Base-by-base conservation (phyloP, 1,140 invertebrate genomes). In the Caenorhabditis elegans region DNA sequence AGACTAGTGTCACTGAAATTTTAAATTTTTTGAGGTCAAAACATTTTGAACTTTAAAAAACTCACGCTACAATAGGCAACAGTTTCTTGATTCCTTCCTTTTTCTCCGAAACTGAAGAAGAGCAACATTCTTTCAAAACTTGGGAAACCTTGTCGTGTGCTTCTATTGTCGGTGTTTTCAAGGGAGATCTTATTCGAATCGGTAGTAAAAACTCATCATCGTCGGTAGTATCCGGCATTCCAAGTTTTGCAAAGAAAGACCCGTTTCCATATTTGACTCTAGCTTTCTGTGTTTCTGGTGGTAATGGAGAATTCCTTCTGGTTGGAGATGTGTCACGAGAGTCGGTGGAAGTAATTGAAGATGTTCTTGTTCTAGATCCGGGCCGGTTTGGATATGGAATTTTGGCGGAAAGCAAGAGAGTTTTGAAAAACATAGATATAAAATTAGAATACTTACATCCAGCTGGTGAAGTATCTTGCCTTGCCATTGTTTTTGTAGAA, bases 31-130 rank as follows among this genome's bases (percentile, higher is more conserved):
- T n/a, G n/a, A n/a, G n/a, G n/a, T n/a, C 49, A 43, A 39, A 1
- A 70, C 15, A 39, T 39, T 28, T 34, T 70, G 17, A 10, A 70
- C 19, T 39, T 39, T 17, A 43, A 5, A 10, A 70, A 17, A 70
- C 60, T 70, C 19, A 70, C 60, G 60, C 26, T 13, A 70, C 60
- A 22, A 70, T 43, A 0, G 60, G 60, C 60, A 70, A 39, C 60
- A 70, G 39, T 34, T 70, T 70, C 34, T 70, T 70, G 34, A 70
- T 70, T 39, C 60, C 60, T 1, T 70, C 60, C 60, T 70, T 70
- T 22, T 70, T 70, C 19, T 70, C 60, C n/a, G 60, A 24, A 0
- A 70, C 60, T 2, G 60, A 70, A 6, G 60, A 70, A 31, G 60
- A 70, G 19, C 60, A 70, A 39, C 60, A 70, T 22, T 70, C 60